Evolutionary conservation across 2,888 invertebrate species (phyloP).

Genomic region (Electrophaes corylata): DNA sequence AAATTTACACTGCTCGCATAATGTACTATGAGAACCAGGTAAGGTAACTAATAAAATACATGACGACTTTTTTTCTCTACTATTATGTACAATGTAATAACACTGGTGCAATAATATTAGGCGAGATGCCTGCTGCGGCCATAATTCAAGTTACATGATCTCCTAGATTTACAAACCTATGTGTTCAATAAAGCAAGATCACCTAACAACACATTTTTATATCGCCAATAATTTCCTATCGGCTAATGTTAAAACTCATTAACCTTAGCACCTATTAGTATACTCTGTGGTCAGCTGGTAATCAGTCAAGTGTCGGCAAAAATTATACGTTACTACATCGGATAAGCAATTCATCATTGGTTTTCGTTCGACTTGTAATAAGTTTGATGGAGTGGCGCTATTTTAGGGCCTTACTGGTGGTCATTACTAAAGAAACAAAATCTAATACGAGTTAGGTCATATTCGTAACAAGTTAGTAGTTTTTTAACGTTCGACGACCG

Average conservation of each 20-base stretch:
- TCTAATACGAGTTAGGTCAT: too few relatives aligned
- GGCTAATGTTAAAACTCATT: conserved; percentile 43
- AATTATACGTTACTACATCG: conserved; percentile 29
- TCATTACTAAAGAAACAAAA: neutral
- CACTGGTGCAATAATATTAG: too few relatives aligned
- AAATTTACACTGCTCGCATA: too few relatives aligned
- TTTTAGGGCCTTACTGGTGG: neutral
- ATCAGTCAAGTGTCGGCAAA: conserved; percentile 38
- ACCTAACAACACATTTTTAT: conserved; percentile 21
- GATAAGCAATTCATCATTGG: conserved; percentile 27
- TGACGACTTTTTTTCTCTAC: too few relatives aligned
- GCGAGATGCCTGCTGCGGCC: too few relatives aligned
- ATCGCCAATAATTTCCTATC: conserved; percentile 31
- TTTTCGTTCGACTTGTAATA: conserved; percentile 9
- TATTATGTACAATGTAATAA: too few relatives aligned
- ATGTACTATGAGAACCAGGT: too few relatives aligned
- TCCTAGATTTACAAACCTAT: neutral
- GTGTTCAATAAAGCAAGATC: conserved; percentile 1
- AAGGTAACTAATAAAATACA: too few relatives aligned
- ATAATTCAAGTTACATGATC: neutral
- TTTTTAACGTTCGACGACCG: too few relatives aligned
- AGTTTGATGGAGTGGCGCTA: conserved; percentile 2
- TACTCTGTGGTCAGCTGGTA: conserved; percentile 22
- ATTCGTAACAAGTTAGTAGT: too few relatives aligned
- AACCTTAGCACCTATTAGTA: conserved; percentile 24